phyloP scores from a whole-genome alignment of 2,113 vertebrate genomes.

The Copsychus sechellarum region DNA sequence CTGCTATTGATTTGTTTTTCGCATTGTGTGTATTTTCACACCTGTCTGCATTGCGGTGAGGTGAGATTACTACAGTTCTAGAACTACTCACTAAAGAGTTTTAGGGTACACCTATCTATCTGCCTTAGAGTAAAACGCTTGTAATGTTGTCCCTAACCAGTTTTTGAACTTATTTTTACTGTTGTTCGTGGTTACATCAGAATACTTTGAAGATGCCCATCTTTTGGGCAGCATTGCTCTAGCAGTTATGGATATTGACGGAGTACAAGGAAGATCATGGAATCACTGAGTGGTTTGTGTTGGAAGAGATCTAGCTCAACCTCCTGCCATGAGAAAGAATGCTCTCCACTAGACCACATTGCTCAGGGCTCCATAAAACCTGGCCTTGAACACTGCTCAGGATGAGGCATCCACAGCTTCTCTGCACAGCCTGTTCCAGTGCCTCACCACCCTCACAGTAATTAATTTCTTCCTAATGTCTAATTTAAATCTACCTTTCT shows the following conservation, averaged over 20 bases:
- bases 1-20: neutral
- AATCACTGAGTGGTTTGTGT: neutral
- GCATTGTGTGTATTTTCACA: neutral
- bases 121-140: neutral
- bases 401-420: neutral
- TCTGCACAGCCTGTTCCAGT: neutral
- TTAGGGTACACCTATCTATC: neutral
- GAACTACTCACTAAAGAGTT: neutral
- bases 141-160: neutral
- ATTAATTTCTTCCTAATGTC: neutral
- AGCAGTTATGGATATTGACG: neutral
- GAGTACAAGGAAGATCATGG: neutral
- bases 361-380: neutral
- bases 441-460: neutral
- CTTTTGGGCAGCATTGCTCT: neutral
- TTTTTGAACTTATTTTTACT: neutral
- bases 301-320: neutral
- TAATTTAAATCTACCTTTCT: neutral
- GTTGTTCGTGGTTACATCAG: neutral
- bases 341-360: neutral
- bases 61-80: neutral
- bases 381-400: neutral
- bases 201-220: neutral
- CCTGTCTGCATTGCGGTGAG: neutral
- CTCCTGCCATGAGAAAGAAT: neutral